phyloP scores from a whole-genome alignment of 2,797 vertebrate species.

The Cyclopterus lumpus region DNA sequence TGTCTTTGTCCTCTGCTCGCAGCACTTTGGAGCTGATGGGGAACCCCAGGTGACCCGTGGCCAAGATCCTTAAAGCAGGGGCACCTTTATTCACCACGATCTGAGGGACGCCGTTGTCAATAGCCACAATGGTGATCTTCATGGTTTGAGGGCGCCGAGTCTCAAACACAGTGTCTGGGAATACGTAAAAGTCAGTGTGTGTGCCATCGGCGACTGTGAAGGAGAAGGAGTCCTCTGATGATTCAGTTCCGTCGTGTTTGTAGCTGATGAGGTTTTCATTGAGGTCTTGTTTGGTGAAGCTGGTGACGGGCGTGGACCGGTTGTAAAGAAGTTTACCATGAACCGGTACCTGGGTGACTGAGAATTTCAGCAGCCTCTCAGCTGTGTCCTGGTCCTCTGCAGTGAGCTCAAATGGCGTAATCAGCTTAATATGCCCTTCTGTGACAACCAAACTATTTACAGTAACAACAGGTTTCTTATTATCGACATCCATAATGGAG shows the following conservation, averaged over 20 bases:
- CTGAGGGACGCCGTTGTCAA: slow-evolving; percentile 90
- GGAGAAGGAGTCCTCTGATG: slow-evolving; percentile 91
- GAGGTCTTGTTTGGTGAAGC: slow-evolving; percentile 94
- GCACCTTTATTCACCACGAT: slow-evolving; percentile 91
- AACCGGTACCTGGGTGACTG: slow-evolving; percentile 88
- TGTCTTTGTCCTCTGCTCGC: slow-evolving; percentile 91
- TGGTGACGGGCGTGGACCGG: slow-evolving; percentile 77
- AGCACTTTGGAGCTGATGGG: slow-evolving; percentile 88
- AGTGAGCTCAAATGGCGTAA: slow-evolving; percentile 95
- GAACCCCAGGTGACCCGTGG: slow-evolving; percentile 89
- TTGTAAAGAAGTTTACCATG: slow-evolving; percentile 92
- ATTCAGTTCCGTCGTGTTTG: slow-evolving; percentile 91
- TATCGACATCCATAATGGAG: slow-evolving; percentile 94
- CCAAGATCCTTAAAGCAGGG: slow-evolving; percentile 85
- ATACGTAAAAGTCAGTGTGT: slow-evolving; percentile 93
- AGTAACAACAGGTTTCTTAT: slow-evolving; percentile 94
- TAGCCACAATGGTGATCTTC: slow-evolving; percentile 87
- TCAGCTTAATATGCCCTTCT: slow-evolving; percentile 91
- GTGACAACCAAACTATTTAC: slow-evolving; percentile 87
- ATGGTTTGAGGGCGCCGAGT: slow-evolving; percentile 90
- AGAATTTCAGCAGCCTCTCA: slow-evolving; percentile 88
- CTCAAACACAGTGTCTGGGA: slow-evolving; percentile 93
- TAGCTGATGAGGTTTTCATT: slow-evolving; percentile 97
- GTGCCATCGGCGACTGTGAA: slow-evolving; percentile 94
- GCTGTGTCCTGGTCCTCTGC: slow-evolving; percentile 93